Evolutionary conservation across 2,797 vertebrate genomes (phyloP).

Genomic region (Lepus oiostolus): DNA sequence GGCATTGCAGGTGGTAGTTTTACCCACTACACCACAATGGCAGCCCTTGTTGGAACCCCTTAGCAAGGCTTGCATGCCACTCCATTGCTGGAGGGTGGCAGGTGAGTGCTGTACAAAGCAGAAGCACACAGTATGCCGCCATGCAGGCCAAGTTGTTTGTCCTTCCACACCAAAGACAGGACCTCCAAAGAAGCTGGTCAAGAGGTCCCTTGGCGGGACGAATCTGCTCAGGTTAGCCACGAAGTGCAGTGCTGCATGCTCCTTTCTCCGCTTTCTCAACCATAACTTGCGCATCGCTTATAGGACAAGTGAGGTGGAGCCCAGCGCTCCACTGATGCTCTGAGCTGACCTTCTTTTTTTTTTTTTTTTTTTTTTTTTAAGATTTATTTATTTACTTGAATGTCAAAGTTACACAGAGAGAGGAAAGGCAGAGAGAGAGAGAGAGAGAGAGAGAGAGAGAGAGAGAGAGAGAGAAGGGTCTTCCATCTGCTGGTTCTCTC

Average conservation of each 20-base stretch:
- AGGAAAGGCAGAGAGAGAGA: too few relatives aligned
- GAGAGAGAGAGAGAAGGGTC: too few relatives aligned
- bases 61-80: neutral
- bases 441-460: too few relatives aligned
- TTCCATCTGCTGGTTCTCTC: too few relatives aligned
- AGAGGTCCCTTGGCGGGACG: neutral
- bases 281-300: neutral
- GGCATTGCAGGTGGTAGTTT: too few relatives aligned
- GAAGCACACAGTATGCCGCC: neutral
- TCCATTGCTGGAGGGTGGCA: neutral
- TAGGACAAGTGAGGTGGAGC: slow-evolving; percentile 4
- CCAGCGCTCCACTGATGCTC: neutral
- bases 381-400: too few relatives aligned
- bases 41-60: too few relatives aligned
- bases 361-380: too few relatives aligned
- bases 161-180: neutral
- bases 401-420: too few relatives aligned
- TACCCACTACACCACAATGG: too few relatives aligned
- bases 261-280: neutral
- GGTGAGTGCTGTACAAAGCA: neutral
- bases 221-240: neutral
- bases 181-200: neutral
- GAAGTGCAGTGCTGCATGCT: neutral
- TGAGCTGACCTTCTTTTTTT: slow-evolving; percentile 22
- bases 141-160: neutral